Conservation (phyloP, 2,888 invertebrate genomes). For the Aporophyla lueneburgensis region DNA sequence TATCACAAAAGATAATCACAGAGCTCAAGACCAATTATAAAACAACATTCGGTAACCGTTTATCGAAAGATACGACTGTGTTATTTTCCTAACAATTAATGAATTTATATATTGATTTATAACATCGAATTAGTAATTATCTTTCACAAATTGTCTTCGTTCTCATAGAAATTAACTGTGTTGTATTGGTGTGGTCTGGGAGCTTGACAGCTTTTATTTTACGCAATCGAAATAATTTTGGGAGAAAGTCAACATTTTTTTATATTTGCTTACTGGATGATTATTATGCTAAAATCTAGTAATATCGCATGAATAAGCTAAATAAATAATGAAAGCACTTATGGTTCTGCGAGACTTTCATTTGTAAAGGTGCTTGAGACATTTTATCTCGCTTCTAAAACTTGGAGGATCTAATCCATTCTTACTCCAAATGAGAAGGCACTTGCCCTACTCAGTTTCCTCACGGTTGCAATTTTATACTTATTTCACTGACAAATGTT, state of each 20-base stretch:
- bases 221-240: background rate
- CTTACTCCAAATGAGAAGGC: background rate
- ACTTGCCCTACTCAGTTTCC: background rate
- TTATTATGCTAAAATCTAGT: conserved; percentile 12
- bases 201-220: conserved; percentile 30
- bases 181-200: conserved; percentile 46
- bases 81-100: conserved; percentile 70
- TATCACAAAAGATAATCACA: conserved; percentile 61
- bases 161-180: conserved; percentile 53
- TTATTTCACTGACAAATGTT: background rate
- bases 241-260: conserved; percentile 10
- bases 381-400: background rate
- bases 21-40: conserved; percentile 55
- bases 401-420: background rate
- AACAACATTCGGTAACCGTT: conserved; percentile 62
- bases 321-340: conserved; percentile 18
- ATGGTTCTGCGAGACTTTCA: conserved; percentile 23
- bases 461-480: conserved; percentile 7
- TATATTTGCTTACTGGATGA: conserved; percentile 9
- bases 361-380: background rate
- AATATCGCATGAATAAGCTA: background rate
- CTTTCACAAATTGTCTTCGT: conserved; percentile 56
- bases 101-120: conserved; percentile 71
- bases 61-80: conserved; percentile 64
- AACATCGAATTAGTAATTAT: conserved; percentile 65